These are phyloP conservation scores for Xanthorhoe spadicearia DNA, from an alignment of 2,888 invertebrate genomes.

Conservation along the genomic window DNA sequence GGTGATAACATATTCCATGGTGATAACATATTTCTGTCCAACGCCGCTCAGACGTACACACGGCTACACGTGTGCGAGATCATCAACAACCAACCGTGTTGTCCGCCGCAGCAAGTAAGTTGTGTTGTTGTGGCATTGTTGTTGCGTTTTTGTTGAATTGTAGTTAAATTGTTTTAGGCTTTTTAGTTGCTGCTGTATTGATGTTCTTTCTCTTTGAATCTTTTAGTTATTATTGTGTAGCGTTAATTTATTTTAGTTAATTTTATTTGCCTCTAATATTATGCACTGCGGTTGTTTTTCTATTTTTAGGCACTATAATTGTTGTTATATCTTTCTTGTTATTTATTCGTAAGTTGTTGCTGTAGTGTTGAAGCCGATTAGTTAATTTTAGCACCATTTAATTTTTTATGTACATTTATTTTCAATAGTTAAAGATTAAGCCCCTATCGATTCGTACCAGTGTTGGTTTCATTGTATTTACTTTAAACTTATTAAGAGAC, in stretches of 20 bases:
- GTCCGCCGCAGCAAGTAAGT: conserved; percentile 87
- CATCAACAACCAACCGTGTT: conserved; percentile 93
- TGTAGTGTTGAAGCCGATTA: too few species aligned
- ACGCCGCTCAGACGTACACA: conserved; percentile 91
- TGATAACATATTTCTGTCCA: conserved; percentile 70
- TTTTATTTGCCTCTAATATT: conserved; percentile 1
- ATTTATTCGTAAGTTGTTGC: too few species aligned
- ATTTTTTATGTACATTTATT: too few species aligned
- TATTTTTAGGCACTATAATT: background rate
- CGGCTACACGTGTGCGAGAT: conserved; percentile 94
- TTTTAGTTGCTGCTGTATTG: background rate
- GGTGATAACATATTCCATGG: conserved; percentile 46
- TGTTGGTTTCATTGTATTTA: too few species aligned
- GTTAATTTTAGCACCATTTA: too few species aligned
- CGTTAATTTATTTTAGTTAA: conserved; percentile 9
- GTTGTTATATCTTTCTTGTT: too few species aligned
- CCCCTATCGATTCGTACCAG: too few species aligned
- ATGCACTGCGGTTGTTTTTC: background rate
- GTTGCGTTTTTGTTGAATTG: conserved; percentile 24
- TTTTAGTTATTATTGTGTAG: background rate
- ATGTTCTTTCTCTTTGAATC: background rate
- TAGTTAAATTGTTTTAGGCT: conserved; percentile 15
- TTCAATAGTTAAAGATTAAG: too few species aligned
- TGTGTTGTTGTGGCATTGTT: conserved; percentile 16
- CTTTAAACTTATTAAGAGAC: too few species aligned